phyloP scores from a whole-genome alignment of 30 jellyfish, hydroid and myxozoan species.

The Mastigias papua region DNA sequence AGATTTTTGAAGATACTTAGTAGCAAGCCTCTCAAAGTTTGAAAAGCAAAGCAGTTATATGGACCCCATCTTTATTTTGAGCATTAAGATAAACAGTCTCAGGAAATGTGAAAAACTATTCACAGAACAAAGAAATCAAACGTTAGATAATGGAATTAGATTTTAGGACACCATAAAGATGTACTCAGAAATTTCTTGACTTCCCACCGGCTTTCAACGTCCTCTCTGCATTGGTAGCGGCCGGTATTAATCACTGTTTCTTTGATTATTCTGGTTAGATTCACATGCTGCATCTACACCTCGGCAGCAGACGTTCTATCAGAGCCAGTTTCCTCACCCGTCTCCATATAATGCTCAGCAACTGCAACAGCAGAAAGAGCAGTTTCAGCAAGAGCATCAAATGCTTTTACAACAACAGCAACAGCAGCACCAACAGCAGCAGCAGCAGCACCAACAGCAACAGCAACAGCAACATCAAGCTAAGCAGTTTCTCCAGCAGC shows the following conservation, averaged over 20 bases:
- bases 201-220: too few relatives aligned
- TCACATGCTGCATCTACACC: constrained; percentile 2
- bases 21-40: too few relatives aligned
- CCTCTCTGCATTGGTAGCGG: not conserved
- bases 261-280: not conserved
- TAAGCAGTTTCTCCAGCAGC: not conserved
- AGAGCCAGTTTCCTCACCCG: constrained; percentile 22
- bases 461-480: constrained; percentile 49
- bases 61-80: too few relatives aligned
- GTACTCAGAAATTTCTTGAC: too few relatives aligned
- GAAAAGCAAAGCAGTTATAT: too few relatives aligned
- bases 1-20: too few relatives aligned
- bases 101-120: too few relatives aligned
- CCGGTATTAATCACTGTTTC: not conserved
- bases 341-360: constrained; percentile 42
- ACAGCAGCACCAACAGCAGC: constrained; percentile 55
- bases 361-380: constrained; percentile 48
- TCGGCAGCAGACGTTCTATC: constrained; percentile 32
- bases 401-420: constrained; percentile 56
- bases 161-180: too few relatives aligned
- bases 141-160: too few relatives aligned
- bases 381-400: constrained; percentile 34
- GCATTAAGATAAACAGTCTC: too few relatives aligned
- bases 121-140: too few relatives aligned
- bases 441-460: constrained; percentile 48